Evolutionary conservation across 2,888 invertebrate species (phyloP), one percentile per base, ranked within the genome.

Genomic region (Chaetoderma sp.): DNA sequence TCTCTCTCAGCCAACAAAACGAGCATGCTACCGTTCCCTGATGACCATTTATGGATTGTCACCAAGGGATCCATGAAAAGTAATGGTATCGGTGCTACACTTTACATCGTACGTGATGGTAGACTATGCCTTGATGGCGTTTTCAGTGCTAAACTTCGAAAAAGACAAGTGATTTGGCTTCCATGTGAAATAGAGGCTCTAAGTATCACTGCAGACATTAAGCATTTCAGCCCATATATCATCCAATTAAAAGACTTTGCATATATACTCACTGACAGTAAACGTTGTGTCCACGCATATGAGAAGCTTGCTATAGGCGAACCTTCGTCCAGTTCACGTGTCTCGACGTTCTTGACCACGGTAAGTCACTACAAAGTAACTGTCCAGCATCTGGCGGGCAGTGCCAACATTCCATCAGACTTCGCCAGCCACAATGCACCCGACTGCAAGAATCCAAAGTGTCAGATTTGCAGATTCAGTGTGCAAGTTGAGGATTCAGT

Each of bases 121-220:
- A 65, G 50, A 39, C 47, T n/a, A 18, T 18, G 25, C 16, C 30
- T 65, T 10, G 62, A 45, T 16, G 63, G 62, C 21, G 63, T 58
- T 66, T n/a, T 39, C 6, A 49, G 36, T 25, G 57, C 61, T 5
- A 65, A 66, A 44, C 63, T 59, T 25, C 28, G 45, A 36, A 57
- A 68, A 60, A 59, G 62, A 27, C 72, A 75, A 57, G 65, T 63
- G 16, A 64, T 44, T 5, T 73, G 75, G 73, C 50, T 76, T 18
- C 70, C 74, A n/a, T 76, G 75, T 60, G 76, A 76, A 56, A 55
- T 75, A n/a, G 75, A 75, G 50, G 74, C 75, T 6, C 54, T 75
- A 4, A 30, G 44, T 8, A 75, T 74, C 23, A 67, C 68, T 13
- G 66, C 72, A 0, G 64, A 70, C 1, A 56, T 72, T 1, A 74